Evolutionary conservation across 2,888 invertebrate genomes (phyloP).

Genomic region (Trissolcus japonicus): DNA sequence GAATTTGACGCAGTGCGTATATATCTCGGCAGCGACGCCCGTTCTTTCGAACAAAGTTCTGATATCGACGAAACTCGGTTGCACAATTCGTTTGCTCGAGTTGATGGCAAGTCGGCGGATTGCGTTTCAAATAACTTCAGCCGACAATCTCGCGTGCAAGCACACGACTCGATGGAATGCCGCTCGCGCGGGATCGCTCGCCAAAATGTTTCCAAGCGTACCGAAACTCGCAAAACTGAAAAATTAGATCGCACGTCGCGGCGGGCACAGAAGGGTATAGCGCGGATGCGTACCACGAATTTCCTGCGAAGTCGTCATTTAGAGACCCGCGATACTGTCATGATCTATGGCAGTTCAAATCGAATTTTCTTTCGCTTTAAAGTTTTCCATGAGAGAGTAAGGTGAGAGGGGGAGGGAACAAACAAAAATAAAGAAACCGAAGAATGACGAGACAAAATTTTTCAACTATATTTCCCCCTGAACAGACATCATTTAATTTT

Average conservation of each 20-base stretch:
- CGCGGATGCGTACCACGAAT: slow-evolving; percentile 60
- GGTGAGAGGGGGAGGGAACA: slow-evolving; percentile 63
- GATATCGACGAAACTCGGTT: slow-evolving; percentile 60
- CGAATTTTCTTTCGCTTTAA: slow-evolving; percentile 72
- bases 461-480: slow-evolving; percentile 18
- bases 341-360: slow-evolving; percentile 71
- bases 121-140: slow-evolving; percentile 59
- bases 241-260: slow-evolving; percentile 65
- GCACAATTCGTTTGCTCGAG: slow-evolving; percentile 56
- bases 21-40: slow-evolving; percentile 29
- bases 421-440: slow-evolving; percentile 60
- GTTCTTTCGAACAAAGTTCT: slow-evolving; percentile 53
- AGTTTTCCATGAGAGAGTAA: slow-evolving; percentile 63
- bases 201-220: slow-evolving; percentile 54
- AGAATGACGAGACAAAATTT: slow-evolving; percentile 66
- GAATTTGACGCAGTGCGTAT: slow-evolving; percentile 52
- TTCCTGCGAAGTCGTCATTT: slow-evolving; percentile 53
- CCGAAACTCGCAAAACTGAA: slow-evolving; percentile 67
- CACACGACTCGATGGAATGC: slow-evolving; percentile 63
- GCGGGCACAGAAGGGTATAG: slow-evolving; percentile 18
- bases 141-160: slow-evolving; percentile 59
- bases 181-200: slow-evolving; percentile 1
- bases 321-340: slow-evolving; percentile 53
- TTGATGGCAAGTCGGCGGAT: slow-evolving; percentile 54
- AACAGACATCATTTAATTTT: no score